A percentile compares a stretch with the other conserved stretches of the same genome.
These are phyloP conservation scores for Hirundichthys speculiger DNA, from an alignment of 2,113 vertebrate species.

Conservation along the genomic window DNA sequence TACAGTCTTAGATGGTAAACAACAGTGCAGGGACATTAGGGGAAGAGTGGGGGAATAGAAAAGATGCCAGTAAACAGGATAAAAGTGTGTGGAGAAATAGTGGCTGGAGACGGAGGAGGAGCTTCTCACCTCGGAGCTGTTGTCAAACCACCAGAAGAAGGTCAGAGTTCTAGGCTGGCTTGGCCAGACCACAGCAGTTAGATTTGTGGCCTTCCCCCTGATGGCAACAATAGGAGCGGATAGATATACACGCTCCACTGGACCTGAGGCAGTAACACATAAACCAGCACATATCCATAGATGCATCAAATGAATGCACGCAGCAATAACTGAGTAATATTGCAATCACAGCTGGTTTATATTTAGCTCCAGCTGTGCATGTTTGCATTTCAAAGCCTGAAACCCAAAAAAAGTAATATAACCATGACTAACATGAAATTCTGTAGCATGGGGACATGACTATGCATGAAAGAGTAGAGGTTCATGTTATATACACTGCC, in stretches of 20 bases:
- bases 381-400: conserved; percentile 29
- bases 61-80: conserved; percentile 13
- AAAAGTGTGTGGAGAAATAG: conserved; percentile 7
- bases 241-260: conserved; percentile 90
- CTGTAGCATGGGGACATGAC: conserved; percentile 33
- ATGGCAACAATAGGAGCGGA: conserved; percentile 89
- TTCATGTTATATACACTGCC: conserved; percentile 36
- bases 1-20: conserved; percentile 28
- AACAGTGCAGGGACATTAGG: conserved; percentile 10
- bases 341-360: conserved; percentile 11
- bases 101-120: conserved; percentile 9
- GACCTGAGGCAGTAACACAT: conserved; percentile 79
- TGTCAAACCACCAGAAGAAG: conserved; percentile 98
- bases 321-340: conserved; percentile 6
- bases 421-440: conserved; percentile 48
- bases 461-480: conserved; percentile 40
- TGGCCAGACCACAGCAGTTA: conserved; percentile 92
- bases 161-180: conserved; percentile 88
- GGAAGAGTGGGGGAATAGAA: conserved; percentile 11
- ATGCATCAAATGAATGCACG: conserved; percentile 18
- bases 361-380: conserved; percentile 32
- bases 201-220: conserved; percentile 89
- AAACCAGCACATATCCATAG: conserved; percentile 12
- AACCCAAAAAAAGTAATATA: conserved; percentile 33
- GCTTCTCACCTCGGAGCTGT: conserved; percentile 90